Base-by-base conservation (phyloP, 2,888 invertebrate species). In the Biston stratarius region DNA sequence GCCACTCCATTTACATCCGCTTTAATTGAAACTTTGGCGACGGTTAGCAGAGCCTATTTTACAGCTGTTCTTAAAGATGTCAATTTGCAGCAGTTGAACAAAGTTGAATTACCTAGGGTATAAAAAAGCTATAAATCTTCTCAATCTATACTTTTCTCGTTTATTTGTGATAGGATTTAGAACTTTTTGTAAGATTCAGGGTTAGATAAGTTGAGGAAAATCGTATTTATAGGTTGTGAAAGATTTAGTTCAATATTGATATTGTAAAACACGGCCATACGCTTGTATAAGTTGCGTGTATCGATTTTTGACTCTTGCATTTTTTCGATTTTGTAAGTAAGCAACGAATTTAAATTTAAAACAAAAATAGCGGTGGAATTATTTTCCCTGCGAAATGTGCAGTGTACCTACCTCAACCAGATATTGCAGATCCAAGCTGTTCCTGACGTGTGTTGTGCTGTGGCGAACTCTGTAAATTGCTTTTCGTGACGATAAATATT, bases 401-500 rank as follows among this genome's bases (percentile, higher is more conserved):
- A 86, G 79, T 79, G 80, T 81, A 78, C 76, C 79, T 77, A 87
- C 86, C 88, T 86, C 84, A 79, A 75, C 83, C 87, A 85, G 87
- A 88, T 89, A 90, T 88, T 89, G 90, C 89, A 82, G 83, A 85
- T 79, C 80, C 87, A 86, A 85, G 87, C 90, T 92, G 91, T 80
- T 85, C 78, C 83, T 88, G 92, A 90, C 91, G 86, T 81, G 85
- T 82, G 89, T 89, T 91, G 89, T 88, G 86, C 86, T 91, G 91
- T 84, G 91, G 91, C 85, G 82, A 85, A 87, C 87, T 84, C 87
- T 87, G 90, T 85, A 91, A 92, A 92, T 92, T 92, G 92, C 89
- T 91, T 92, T 91, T 89, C 86, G 88, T 86, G 87, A 89, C 91
- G 82, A 91, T 91, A 91, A 92, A 92, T 91, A 92, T 92, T 91